Conservation (phyloP, 2,888 invertebrate species). For the Lasioglossum lativentre region DNA sequence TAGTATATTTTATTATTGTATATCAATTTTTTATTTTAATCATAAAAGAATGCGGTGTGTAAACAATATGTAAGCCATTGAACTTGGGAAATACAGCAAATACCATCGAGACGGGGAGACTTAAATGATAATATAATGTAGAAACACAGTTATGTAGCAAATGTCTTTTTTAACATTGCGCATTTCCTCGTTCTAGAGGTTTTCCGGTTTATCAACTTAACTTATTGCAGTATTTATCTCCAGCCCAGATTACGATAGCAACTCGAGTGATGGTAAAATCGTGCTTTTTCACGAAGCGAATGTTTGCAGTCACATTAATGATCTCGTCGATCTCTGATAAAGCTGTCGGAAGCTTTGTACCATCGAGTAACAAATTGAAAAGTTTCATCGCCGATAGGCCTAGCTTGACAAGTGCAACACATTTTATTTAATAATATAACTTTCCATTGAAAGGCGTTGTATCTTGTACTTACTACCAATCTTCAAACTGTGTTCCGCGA, state of each 20-base stretch:
- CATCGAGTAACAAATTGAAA: neutral
- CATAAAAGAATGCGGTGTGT: neutral
- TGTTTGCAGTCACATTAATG: constrained; percentile 2
- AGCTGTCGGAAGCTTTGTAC: constrained; percentile 4
- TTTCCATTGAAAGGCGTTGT: neutral
- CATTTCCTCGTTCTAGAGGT: neutral
- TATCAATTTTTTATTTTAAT: neutral
- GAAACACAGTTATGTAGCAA: neutral
- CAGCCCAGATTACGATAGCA: constrained; percentile 3
- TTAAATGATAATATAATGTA: neutral
- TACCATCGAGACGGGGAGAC: neutral
- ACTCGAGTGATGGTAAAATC: neutral
- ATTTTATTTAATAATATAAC: neutral
- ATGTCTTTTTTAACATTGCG: neutral
- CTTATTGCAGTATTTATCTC: constrained; percentile 14
- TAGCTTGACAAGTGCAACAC: neutral
- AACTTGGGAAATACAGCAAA: neutral
- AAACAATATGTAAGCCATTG: neutral
- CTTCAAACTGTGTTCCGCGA: neutral
- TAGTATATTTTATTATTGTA: neutral
- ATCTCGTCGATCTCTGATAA: neutral
- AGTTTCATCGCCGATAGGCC: neutral
- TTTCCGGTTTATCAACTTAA: neutral
- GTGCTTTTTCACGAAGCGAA: neutral
- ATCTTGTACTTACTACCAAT: too few relatives aligned